Conservation (phyloP, 2,113 vertebrate species). For the Saiga tatarica region DNA sequence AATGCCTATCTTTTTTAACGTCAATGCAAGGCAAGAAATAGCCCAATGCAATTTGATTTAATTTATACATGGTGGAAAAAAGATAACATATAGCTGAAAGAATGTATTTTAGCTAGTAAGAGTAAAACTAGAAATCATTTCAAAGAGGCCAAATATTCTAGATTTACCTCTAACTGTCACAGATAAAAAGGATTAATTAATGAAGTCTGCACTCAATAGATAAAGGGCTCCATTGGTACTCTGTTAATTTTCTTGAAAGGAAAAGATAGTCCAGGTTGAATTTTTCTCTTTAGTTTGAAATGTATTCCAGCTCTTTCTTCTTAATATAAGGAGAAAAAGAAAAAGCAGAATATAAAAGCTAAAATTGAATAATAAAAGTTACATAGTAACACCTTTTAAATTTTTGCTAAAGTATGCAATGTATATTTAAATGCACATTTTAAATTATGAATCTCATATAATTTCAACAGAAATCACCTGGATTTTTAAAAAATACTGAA, state of each 20-base stretch:
- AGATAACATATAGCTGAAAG: conserved; percentile 54
- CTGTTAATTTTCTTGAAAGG: conserved; percentile 72
- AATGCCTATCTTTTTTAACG: conserved; percentile 39
- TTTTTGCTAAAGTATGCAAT: neutral
- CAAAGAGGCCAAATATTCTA: conserved; percentile 67
- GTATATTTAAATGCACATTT: neutral
- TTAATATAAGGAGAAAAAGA: conserved; percentile 44
- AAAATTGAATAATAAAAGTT: conserved; percentile 10
- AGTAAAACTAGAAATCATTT: conserved; percentile 70
- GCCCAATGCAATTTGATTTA: conserved; percentile 57
- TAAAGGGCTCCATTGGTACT: conserved; percentile 66
- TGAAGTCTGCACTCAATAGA: conserved; percentile 64
- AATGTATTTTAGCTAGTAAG: conserved; percentile 51
- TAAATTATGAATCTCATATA: conserved; percentile 13
- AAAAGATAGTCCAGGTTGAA: conserved; percentile 60
- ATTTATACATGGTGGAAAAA: conserved; percentile 65
- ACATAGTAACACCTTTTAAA: neutral
- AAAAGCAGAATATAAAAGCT: neutral
- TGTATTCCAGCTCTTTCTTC: conserved; percentile 48
- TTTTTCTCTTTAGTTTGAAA: conserved; percentile 67
- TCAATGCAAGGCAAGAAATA: conserved; percentile 63
- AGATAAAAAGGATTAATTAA: conserved; percentile 80
- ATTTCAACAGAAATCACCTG: neutral
- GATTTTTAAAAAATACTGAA: neutral
- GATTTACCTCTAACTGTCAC: conserved; percentile 73